Conservation (phyloP, 2,888 invertebrate species). For the Embidobia sp. region DNA sequence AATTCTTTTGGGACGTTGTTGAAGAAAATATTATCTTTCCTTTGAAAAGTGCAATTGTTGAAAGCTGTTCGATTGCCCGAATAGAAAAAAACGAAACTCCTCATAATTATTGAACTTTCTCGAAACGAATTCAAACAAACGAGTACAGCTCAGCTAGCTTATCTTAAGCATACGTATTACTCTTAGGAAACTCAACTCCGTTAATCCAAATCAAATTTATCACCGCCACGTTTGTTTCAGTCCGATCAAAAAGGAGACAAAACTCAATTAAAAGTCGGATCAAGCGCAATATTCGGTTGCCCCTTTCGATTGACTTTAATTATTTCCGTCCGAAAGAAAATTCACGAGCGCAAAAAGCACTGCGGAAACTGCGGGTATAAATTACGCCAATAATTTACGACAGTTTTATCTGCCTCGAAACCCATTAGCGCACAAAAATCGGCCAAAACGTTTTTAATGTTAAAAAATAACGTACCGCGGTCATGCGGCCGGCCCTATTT, state of each 20-base stretch:
- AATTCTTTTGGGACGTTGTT: too few species aligned
- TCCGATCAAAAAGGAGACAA: not conserved
- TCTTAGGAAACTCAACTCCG: not conserved
- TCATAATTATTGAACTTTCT: too few species aligned
- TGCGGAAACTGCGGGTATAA: conserved; percentile 23
- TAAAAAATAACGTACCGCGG: conserved; percentile 28
- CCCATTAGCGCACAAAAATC: conserved; percentile 31
- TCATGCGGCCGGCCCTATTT: conserved; percentile 19
- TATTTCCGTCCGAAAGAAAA: conserved; percentile 5
- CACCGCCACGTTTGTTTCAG: too few species aligned
- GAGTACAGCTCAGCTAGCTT: not conserved
- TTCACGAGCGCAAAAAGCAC: conserved; percentile 1
- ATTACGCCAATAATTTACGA: conserved; percentile 33
- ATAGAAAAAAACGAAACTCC: too few species aligned
- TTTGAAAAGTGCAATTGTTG: too few species aligned
- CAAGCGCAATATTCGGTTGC: too few species aligned
- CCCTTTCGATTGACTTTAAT: too few species aligned
- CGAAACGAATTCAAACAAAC: too few species aligned
- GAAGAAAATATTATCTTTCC: too few species aligned
- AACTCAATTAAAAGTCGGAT: conserved; percentile 16
- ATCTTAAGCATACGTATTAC: not conserved
- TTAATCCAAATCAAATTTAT: conserved; percentile 30
- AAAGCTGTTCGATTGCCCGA: too few species aligned
- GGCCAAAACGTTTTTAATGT: conserved; percentile 30
- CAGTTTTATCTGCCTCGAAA: conserved; percentile 30